Evolutionary conservation across 2,113 vertebrate species (phyloP), one percentile per base, ranked within the genome.

Genomic region (Gopherus flavomarginatus): DNA sequence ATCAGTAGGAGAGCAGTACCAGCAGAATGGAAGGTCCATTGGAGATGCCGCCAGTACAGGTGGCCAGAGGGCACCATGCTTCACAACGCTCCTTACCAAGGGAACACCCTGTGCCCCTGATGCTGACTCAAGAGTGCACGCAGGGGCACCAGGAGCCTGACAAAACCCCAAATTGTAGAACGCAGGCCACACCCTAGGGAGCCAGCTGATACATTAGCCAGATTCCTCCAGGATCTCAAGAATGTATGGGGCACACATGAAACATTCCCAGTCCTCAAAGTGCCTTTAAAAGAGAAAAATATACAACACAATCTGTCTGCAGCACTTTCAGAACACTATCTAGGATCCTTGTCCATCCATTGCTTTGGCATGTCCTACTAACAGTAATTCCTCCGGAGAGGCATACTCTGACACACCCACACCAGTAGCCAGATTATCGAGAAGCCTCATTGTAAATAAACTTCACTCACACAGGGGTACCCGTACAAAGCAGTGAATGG

Each of bases 221-320:
- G 35, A 90, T 27, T 93, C 77, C 57, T 93, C 49, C 44, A 83
- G 50, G 7, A 16, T 81, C 27, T 75, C 44, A 54, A 12, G 54
- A 92, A 86, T 94, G 95, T 85, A 88, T 94, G 90, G 77, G 85
- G 92, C 82, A 89, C 80, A 93, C 14, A 49, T 81, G 94, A 88
- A 87, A 81, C 44, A 11, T 75, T 95, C 90, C 69, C n/a, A 42
- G 26, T 22, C 72, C 72, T 11, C 42, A 0, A 0, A 78, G 44
- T n/a, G n/a, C 47, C 82, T 6, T 65, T 94, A 79, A 88, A 77
- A 96, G 91, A 57, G 59, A 87, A 79, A 90, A 90, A 53, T 52
- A 81, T 35, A 79, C 35, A 85, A 19, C 90, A 49, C 35, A 85
- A 56, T 75, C 88, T 75, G 65, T n/a, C 87, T 80, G 44, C 57